Evolutionary conservation across 1,140 invertebrate species (phyloP).

Genomic region (Lucilia cuprina): DNA sequence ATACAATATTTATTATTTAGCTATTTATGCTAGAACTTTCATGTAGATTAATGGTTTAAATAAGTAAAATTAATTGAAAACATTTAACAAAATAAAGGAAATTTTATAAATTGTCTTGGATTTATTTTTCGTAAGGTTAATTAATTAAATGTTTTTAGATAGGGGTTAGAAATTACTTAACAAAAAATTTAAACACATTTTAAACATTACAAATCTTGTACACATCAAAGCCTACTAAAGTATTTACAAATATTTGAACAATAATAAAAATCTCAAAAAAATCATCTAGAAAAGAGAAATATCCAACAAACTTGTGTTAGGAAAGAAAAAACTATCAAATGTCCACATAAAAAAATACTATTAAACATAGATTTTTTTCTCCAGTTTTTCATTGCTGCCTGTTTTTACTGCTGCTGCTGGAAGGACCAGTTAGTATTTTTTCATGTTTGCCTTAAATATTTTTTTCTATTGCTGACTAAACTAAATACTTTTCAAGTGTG

Average conservation of each 20-base stretch:
- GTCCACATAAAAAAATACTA: background rate
- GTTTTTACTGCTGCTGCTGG: background rate
- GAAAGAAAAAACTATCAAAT: background rate
- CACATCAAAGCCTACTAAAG: background rate
- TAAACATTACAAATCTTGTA: too few relatives aligned
- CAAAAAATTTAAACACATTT: too few relatives aligned
- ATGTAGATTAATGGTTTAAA: too few relatives aligned
- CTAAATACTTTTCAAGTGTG: slow-evolving; percentile 10
- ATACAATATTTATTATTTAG: too few relatives aligned
- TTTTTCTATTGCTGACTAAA: slow-evolving; percentile 3
- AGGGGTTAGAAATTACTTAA: too few relatives aligned
- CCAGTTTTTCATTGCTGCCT: background rate
- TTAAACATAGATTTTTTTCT: background rate
- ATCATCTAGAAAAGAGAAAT: background rate
- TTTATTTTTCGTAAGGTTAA: too few relatives aligned
- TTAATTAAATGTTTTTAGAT: too few relatives aligned
- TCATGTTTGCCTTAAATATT: background rate
- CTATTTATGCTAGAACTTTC: too few relatives aligned
- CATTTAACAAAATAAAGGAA: too few relatives aligned
- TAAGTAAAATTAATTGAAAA: too few relatives aligned
- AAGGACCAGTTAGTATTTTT: background rate
- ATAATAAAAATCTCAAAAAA: background rate
- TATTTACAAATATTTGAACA: background rate
- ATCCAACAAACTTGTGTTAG: background rate
- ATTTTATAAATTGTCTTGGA: too few relatives aligned